These are phyloP conservation scores for Stigmatopora nigra DNA, from an alignment of 2,113 vertebrate genomes.

Conservation along the genomic window DNA sequence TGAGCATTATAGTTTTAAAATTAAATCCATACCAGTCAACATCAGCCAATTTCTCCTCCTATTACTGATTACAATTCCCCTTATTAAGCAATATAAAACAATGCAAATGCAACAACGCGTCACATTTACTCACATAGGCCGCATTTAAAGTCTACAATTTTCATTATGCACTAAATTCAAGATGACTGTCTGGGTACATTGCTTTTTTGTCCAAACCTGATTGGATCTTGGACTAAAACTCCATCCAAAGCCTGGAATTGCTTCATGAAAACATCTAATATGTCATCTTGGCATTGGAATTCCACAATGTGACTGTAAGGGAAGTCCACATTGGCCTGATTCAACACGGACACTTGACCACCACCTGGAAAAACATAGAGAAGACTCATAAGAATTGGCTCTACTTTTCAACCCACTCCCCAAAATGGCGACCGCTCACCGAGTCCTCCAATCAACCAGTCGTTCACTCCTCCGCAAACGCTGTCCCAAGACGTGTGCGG, in stretches of 20 bases:
- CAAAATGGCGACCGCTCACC: conserved; percentile 35
- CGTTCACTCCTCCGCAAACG: conserved; percentile 79
- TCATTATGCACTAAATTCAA: no score
- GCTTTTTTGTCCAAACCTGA: conserved; percentile 62
- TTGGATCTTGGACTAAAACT: conserved; percentile 58
- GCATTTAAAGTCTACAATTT: no score
- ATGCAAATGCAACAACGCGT: no score
- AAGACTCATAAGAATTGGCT: no score
- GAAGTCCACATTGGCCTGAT: conserved; percentile 55
- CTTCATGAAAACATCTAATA: conserved; percentile 64
- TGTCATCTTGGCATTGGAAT: conserved; percentile 61
- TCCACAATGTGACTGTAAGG: conserved; percentile 74
- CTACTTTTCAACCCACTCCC: no score
- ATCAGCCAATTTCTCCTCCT: no score
- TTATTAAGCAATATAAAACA: no score
- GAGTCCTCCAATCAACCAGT: conserved; percentile 75
- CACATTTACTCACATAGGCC: no score
- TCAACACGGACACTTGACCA: conserved; percentile 65
- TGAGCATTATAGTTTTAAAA: no score
- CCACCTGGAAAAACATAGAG: conserved; percentile 48
- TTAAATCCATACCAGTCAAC: no score
- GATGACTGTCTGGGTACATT: no score
- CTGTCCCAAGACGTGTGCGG: conserved; percentile 89
- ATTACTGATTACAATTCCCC: no score
- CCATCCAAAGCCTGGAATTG: conserved; percentile 63